Evolutionary conservation across 2,888 invertebrate genomes (phyloP), one percentile per base, ranked within the genome.

Genomic region (Troides aeacus): DNA sequence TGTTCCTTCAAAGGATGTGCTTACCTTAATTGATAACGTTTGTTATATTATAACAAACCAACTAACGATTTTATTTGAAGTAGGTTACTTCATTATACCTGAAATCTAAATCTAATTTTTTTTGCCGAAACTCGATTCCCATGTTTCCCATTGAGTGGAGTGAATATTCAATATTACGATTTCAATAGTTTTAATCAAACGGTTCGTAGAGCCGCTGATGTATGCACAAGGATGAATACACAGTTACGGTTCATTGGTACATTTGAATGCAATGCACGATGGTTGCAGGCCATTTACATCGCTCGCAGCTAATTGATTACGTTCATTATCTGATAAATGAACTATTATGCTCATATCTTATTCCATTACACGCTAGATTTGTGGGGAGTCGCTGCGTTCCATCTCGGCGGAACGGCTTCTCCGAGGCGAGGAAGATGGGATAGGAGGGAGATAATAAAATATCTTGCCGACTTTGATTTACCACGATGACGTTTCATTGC

Each of bases 261-360:
- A 70, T 72, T 70, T 57, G 62, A 67, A 72, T 69, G 71, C 65
- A 62, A 17, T 36, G 66, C 60, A 61, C 63, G 53, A 61, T 70
- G 61, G 64, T 61, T 64, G 64, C 60, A 67, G 64, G 60, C 71
- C 60, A 68, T 68, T 68, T 60, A 68, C 66, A 67, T 57, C 10
- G 59, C 63, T 67, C 56, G 60, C 30, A 59, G 46, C 46, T 71
- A 68, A 71, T 71, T 65, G 66, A 69, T 72, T 72, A 69, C 69
- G 36, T 71, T 71, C 62, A 71, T 71, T 69, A 71, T 58, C 60
- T 68, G 60, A 67, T 69, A 69, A 71, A 71, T 72, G 50, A 67
- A 67, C 62, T 62, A 60, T 70, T 67, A 67, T 57, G 57, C 56
- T 66, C 57, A 66, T 63, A 66, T 46, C 66, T 62, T 62, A 66